Evolutionary conservation across 1,140 invertebrate genomes (phyloP), one percentile per base, ranked within the genome.

Genomic region (Leguminivora glycinivorella): DNA sequence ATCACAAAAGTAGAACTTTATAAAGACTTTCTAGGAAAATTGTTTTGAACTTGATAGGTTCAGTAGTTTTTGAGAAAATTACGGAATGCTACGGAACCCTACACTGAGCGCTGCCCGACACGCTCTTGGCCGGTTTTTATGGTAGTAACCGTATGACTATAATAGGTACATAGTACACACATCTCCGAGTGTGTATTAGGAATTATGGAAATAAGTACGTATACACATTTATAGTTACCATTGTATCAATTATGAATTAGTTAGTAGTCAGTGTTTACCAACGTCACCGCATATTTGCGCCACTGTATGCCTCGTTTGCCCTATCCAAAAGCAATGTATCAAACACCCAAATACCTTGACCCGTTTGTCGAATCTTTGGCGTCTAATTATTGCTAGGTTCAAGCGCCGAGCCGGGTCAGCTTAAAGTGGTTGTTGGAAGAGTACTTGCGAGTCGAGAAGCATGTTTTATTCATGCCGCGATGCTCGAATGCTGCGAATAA

Each of bases 391-490:
- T 43, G 56, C 52, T 58, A 25, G 26, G n/a, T 67, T 17, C 40
- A 19, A 38, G 25, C 68, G 67, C 26, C 14, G 58, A 6, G 70
- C 67, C 56, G 56, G 78, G 31, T 78, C 84, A 43, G 58, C 19
- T 71, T 69, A 75, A 40, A 60, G 38, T 78, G 80, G 81, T 69
- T 67, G 70, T 72, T 69, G 74, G 75, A 78, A 76, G 71, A 70
- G 75, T 75, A 75, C 77, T 81, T 78, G 79, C 77, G 75, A 83
- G 82, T 76, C 72, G 76, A 75, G 73, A 72, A 81, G 72, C 75
- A 85, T 89, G 87, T 87, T 89, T 89, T 89, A 89, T 89, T 89
- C 87, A 89, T 87, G 81, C 67, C 78, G 74, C 82, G 82, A 83
- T 75, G 79, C 80, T 85, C 77, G 76, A 72, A 76, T 80, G 75